Conservation (phyloP, 2,888 invertebrate species). For the Andrena hattorfiana region DNA sequence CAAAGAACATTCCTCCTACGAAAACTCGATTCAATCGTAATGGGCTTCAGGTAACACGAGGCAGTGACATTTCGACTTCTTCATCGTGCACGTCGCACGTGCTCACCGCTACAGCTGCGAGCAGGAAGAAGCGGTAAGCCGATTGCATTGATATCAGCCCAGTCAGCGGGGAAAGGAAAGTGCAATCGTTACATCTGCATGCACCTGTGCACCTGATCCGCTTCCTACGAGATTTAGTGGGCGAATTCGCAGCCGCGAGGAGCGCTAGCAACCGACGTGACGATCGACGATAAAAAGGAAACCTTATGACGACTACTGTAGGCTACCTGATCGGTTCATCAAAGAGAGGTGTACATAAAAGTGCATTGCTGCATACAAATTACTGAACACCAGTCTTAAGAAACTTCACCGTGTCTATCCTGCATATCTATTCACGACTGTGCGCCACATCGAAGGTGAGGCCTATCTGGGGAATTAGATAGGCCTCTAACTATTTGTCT, state of each 20-base stretch:
- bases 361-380: conserved; percentile 2
- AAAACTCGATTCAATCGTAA: conserved; percentile 2
- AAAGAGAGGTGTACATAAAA: background rate
- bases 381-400: background rate
- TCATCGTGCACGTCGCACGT: conserved; percentile 51
- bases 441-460: background rate
- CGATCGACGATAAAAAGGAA: conserved; percentile 14
- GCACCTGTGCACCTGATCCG: conserved; percentile 59
- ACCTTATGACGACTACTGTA: conserved; percentile 20
- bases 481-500: conserved; percentile 25
- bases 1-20: background rate
- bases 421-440: conserved; percentile 11
- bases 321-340: background rate
- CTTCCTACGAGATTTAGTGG: conserved; percentile 43
- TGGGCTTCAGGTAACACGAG: background rate
- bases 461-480: background rate
- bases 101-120: conserved; percentile 29
- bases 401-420: background rate
- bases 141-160: conserved; percentile 50
- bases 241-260: conserved; percentile 25
- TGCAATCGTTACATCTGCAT: conserved; percentile 59
- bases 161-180: conserved; percentile 37
- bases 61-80: conserved; percentile 38
- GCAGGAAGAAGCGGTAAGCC: conserved; percentile 47
- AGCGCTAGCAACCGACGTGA: conserved; percentile 22